A percentile compares a stretch with the other conserved stretches of the same genome.
Evolutionary conservation across 2,113 vertebrate genomes (phyloP).

Genomic region (Hiodon alosoides): DNA sequence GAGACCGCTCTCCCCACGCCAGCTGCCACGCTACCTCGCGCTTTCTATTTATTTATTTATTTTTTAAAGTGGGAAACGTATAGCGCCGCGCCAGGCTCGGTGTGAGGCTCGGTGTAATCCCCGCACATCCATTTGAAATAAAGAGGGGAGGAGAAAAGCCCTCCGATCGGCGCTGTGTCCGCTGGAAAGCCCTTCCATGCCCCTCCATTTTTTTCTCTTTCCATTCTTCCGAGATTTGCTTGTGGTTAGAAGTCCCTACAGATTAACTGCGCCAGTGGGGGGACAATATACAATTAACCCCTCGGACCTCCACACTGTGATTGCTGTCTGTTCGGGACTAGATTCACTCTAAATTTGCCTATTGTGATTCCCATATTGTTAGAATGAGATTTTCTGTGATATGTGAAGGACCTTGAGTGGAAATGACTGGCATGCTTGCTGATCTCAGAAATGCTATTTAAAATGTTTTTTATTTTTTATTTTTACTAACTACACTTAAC

Average conservation of each 20-base stretch:
- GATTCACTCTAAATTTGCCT: conserved; percentile 56
- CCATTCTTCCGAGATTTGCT: conserved; percentile 70
- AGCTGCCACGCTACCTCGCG: conserved; percentile 35
- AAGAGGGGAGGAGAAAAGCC: conserved; percentile 45
- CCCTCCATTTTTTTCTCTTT: conserved; percentile 16
- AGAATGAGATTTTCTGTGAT: no score
- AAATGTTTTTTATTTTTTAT: background rate
- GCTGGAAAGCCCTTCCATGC: background rate
- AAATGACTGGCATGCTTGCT: background rate
- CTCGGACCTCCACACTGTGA: conserved; percentile 75
- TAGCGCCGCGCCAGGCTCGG: conserved; percentile 1
- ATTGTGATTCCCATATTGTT: conserved; percentile 52
- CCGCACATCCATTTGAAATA: conserved; percentile 35
- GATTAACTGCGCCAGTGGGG: conserved; percentile 73
- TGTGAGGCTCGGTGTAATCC: conserved; percentile 4
- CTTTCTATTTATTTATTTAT: no score
- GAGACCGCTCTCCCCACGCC: conserved; percentile 51
- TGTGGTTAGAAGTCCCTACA: conserved; percentile 68
- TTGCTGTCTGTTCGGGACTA: conserved; percentile 72
- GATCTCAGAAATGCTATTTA: background rate
- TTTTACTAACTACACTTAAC: no score
- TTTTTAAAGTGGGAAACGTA: conserved; percentile 44
- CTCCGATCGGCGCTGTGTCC: no score
- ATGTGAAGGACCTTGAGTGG: no score
- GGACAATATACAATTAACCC: conserved; percentile 87